phyloP scores from a whole-genome alignment of 2,797 vertebrate species.

The Choloepus didactylus region DNA sequence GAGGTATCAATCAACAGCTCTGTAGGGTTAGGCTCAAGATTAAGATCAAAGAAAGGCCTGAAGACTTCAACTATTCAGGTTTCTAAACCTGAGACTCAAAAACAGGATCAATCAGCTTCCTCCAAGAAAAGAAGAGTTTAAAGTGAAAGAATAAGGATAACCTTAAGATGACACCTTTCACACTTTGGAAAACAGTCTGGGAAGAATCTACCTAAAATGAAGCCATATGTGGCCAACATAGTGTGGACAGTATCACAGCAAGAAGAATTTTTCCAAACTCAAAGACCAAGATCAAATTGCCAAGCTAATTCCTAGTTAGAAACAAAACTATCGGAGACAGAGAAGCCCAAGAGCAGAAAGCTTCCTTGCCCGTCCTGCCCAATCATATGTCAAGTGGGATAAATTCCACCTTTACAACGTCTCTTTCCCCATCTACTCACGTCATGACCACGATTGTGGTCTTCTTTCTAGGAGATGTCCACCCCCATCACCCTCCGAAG shows the following conservation, averaged over 20 bases:
- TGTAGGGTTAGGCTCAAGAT: background rate
- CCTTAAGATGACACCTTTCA: background rate
- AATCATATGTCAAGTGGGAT: background rate
- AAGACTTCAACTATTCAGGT: background rate
- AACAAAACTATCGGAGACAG: background rate
- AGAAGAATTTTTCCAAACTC: background rate
- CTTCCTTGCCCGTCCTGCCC: background rate
- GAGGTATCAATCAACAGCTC: background rate
- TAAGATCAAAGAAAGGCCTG: background rate
- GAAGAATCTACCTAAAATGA: background rate
- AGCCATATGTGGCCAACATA: background rate
- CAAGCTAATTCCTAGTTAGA: background rate
- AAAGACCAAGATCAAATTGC: constrained; percentile 1
- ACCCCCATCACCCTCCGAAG: background rate
- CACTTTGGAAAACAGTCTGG: background rate
- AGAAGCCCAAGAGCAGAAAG: background rate
- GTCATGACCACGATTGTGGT: background rate
- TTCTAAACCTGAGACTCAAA: constrained; percentile 51
- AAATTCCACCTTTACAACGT: background rate
- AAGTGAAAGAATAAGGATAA: constrained; percentile 30
- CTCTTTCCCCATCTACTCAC: background rate
- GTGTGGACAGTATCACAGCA: background rate
- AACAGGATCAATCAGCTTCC: background rate
- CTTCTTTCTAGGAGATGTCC: background rate
- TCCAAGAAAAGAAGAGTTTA: background rate